Evolutionary conservation across 1,140 invertebrate genomes (phyloP).

Genomic region (Plodia interpunctella): DNA sequence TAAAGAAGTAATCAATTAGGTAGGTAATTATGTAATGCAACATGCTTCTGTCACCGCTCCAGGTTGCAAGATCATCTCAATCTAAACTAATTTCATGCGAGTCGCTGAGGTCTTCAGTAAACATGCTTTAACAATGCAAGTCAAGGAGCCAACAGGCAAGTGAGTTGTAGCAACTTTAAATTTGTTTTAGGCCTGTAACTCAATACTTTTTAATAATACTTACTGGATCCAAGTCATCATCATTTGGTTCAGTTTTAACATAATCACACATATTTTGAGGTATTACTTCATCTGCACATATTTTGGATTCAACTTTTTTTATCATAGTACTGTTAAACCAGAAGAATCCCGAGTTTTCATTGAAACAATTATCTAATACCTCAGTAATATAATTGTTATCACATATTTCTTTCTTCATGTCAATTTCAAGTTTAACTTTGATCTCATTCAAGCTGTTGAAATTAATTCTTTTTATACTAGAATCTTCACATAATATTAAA

Average conservation of each 20-base stretch:
- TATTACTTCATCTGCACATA: slow-evolving; percentile 7
- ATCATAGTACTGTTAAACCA: slow-evolving; percentile 28
- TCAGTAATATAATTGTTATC: slow-evolving; percentile 9
- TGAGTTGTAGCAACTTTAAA: too few relatives aligned
- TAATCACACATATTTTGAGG: slow-evolving; percentile 18
- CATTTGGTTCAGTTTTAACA: slow-evolving; percentile 24
- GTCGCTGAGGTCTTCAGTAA: too few relatives aligned
- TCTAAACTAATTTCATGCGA: too few relatives aligned
- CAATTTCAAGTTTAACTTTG: slow-evolving; percentile 24
- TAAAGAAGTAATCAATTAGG: too few relatives aligned
- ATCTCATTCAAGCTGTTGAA: slow-evolving; percentile 36
- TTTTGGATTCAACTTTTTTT: slow-evolving; percentile 20
- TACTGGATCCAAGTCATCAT: slow-evolving; percentile 23
- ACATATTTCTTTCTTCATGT: slow-evolving; percentile 13
- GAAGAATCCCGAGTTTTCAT: slow-evolving; percentile 10
- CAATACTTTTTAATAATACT: slow-evolving; percentile 15
- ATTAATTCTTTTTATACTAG: slow-evolving; percentile 24
- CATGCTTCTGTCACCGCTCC: too few relatives aligned
- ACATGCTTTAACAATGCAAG: too few relatives aligned
- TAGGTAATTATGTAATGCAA: too few relatives aligned
- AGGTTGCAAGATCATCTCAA: too few relatives aligned
- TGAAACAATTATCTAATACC: slow-evolving; percentile 14
- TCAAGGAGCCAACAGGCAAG: too few relatives aligned
- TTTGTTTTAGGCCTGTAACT: slow-evolving; percentile 8
- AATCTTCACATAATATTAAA: slow-evolving; percentile 9